phyloP scores from a whole-genome alignment of 2,888 invertebrate species.

The Oscheius sp. region DNA sequence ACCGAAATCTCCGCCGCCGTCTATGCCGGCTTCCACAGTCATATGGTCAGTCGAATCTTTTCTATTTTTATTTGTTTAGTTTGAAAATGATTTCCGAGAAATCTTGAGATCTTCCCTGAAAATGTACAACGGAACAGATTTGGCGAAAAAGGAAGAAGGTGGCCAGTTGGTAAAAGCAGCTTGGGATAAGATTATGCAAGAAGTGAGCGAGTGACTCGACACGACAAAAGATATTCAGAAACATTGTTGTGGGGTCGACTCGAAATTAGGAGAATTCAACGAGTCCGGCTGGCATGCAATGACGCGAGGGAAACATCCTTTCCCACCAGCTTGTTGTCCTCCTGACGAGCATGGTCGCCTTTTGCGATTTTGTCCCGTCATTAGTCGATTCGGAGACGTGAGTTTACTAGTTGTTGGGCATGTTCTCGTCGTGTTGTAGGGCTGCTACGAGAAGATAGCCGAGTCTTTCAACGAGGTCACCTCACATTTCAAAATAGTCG shows the following conservation, averaged over 20 bases:
- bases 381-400: conserved; percentile 67
- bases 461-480: conserved; percentile 69
- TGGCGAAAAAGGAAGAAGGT: conserved; percentile 33
- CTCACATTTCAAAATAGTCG: conserved; percentile 71
- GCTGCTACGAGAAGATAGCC: conserved; percentile 68
- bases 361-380: conserved; percentile 61
- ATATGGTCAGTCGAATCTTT: conserved; percentile 58
- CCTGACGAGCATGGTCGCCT: conserved; percentile 63
- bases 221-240: conserved; percentile 48
- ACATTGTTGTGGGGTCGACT: conserved; percentile 72
- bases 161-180: conserved; percentile 69
- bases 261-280: conserved; percentile 69
- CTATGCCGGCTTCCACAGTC: conserved; percentile 70
- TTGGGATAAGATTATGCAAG: conserved; percentile 72
- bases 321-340: conserved; percentile 72
- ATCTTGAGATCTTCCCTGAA: conserved; percentile 67
- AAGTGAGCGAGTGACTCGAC: conserved; percentile 46
- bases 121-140: conserved; percentile 72
- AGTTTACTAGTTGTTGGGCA: conserved; percentile 33
- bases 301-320: conserved; percentile 58
- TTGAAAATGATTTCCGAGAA: conserved; percentile 71
- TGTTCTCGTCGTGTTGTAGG: conserved; percentile 47
- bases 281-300: conserved; percentile 66
- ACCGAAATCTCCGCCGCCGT: conserved; percentile 71
- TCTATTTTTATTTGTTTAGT: conserved; percentile 49